phyloP scores from a whole-genome alignment of 2,888 invertebrate genomes.

The Himalopsyche japonica region DNA sequence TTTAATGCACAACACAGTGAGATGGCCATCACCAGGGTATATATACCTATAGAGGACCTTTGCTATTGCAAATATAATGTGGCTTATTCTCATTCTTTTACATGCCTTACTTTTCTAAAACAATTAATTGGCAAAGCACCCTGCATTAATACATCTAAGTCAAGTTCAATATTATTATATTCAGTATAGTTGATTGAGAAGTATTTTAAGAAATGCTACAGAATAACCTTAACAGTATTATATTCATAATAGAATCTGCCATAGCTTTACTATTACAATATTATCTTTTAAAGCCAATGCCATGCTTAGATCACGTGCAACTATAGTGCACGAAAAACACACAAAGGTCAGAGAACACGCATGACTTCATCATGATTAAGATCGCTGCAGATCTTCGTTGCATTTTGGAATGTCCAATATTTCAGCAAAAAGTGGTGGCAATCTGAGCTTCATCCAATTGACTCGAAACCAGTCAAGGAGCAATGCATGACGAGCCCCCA shows the following conservation, averaged over 20 bases:
- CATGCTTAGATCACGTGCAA: conserved; percentile 7
- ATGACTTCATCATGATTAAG: conserved; percentile 1
- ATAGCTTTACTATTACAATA: conserved; percentile 22
- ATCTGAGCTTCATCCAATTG: conserved; percentile 80
- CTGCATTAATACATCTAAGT: conserved; percentile 36
- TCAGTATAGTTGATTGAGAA: conserved; percentile 12
- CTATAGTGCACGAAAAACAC: conserved; percentile 12
- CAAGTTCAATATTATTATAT: conserved; percentile 11
- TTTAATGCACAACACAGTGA: conserved; percentile 35
- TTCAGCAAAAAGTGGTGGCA: conserved; percentile 94
- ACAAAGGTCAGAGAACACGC: conserved; percentile 13
- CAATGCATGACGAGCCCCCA: conserved; percentile 82
- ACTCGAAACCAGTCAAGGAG: conserved; percentile 89
- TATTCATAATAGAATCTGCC: conserved; percentile 11
- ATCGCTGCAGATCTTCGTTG: conserved; percentile 66
- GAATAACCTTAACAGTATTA: conserved; percentile 10
- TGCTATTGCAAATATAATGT: conserved; percentile 1
- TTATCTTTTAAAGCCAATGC: conserved; percentile 23
- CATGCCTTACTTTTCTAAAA: conserved; percentile 31
- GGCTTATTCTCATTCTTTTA: background rate
- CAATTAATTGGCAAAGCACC: conserved; percentile 40
- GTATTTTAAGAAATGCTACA: conserved; percentile 21
- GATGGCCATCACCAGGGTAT: conserved; percentile 14
- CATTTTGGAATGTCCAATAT: conserved; percentile 94
- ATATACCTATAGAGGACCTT: conserved; percentile 5